phyloP scores from a whole-genome alignment of 2,888 invertebrate genomes.

The Aelia acuminata region DNA sequence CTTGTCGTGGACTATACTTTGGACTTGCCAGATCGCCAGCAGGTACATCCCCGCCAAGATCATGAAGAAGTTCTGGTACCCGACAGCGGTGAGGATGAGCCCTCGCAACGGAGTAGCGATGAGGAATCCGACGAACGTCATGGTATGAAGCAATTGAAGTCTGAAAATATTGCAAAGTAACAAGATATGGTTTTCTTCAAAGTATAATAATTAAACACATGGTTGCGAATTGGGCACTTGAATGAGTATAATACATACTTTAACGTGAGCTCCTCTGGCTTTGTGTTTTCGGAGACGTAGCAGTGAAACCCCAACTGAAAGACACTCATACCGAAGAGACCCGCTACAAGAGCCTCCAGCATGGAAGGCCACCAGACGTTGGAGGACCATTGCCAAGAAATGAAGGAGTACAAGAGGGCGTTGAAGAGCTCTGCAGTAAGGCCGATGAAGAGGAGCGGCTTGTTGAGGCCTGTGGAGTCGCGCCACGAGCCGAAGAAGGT shows the following conservation, averaged over 20 bases:
- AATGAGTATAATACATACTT: not conserved
- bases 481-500: not conserved
- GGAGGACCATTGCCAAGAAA: not conserved
- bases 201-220: too few species aligned
- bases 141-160: not conserved
- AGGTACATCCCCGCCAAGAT: not conserved
- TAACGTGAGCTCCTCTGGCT: not conserved
- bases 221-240: too few species aligned
- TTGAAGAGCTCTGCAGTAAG: not conserved
- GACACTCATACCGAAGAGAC: not conserved
- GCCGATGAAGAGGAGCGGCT: conserved; percentile 1
- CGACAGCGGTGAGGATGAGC: not conserved
- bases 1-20: not conserved
- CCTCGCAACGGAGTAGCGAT: not conserved
- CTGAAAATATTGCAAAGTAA: not conserved
- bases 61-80: not conserved
- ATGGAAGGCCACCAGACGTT: not conserved
- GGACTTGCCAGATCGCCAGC: not conserved
- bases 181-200: too few species aligned
- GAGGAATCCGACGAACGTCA: not conserved
- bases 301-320: not conserved
- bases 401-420: not conserved
- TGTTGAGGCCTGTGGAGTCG: conserved; percentile 7
- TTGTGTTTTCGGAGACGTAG: not conserved
- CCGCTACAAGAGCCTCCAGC: not conserved